Percentiles rank a stretch among this genome's conserved stretches.
phyloP scores from a whole-genome alignment of 1,140 invertebrate genomes.

The Papilio polyxenes region DNA sequence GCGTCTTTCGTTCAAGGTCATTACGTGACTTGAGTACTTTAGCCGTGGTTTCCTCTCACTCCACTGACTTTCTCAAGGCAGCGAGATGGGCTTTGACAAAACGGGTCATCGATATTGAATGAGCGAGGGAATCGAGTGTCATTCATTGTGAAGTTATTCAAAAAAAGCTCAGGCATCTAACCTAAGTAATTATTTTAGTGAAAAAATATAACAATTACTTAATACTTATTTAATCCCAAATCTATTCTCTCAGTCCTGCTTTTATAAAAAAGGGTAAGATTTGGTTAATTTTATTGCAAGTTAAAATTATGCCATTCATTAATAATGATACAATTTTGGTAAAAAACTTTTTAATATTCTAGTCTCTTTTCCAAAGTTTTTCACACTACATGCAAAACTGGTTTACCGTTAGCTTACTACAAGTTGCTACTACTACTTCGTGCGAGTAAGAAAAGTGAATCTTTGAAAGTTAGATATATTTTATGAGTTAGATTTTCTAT shows the following conservation, averaged over 20 bases:
- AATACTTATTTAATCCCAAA: neutral
- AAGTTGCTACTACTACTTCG: neutral
- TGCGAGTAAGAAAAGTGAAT: neutral
- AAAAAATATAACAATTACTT: neutral
- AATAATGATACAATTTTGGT: no score
- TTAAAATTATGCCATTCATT: no score
- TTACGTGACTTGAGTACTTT: slow-evolving; percentile 37
- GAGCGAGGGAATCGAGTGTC: slow-evolving; percentile 31
- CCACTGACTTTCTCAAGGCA: slow-evolving; percentile 24
- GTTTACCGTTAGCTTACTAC: neutral
- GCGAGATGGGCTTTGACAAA: slow-evolving; percentile 34
- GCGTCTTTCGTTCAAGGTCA: slow-evolving; percentile 37
- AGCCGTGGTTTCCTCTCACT: slow-evolving; percentile 29
- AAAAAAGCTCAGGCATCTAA: slow-evolving; percentile 15
- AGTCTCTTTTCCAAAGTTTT: neutral
- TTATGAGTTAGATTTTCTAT: neutral
- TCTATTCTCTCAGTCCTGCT: no score
- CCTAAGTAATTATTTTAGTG: neutral
- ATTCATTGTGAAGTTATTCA: slow-evolving; percentile 22
- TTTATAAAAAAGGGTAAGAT: no score
- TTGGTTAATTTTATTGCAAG: no score
- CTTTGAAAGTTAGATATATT: neutral
- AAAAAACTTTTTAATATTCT: neutral
- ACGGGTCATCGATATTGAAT: slow-evolving; percentile 40
- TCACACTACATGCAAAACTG: neutral